Conservation (phyloP, 2,113 vertebrate species). For the Ptilorrhoa leucosticta region DNA sequence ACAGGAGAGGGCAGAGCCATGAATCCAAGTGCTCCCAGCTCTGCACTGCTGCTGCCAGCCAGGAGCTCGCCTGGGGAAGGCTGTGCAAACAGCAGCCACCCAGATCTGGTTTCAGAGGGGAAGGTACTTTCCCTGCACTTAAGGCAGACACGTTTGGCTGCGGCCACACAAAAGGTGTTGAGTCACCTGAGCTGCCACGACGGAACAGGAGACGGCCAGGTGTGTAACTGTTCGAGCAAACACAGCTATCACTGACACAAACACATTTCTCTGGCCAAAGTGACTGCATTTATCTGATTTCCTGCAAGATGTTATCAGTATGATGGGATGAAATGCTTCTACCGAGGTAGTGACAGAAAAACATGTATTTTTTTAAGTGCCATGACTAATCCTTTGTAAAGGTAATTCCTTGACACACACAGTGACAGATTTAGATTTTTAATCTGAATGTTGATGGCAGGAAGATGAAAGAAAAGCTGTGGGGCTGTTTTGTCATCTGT, state of each 20-base stretch:
- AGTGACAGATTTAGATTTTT: not conserved
- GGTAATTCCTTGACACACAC: not conserved
- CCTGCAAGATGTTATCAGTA: not conserved
- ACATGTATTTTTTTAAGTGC: not conserved
- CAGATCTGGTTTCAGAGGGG: constrained; percentile 9
- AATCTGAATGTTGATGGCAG: not conserved
- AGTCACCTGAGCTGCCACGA: not conserved
- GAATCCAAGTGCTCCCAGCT: not conserved
- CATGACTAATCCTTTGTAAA: not conserved
- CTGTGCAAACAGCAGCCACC: not conserved
- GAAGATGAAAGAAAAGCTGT: not conserved
- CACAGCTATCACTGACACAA: not conserved
- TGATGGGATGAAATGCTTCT: not conserved
- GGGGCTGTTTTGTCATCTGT: not conserved
- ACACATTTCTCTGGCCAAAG: not conserved
- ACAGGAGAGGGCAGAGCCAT: not conserved
- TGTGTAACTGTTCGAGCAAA: constrained; percentile 31
- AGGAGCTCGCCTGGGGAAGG: not conserved
- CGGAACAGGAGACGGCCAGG: constrained; percentile 44
- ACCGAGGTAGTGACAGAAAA: accelerated
- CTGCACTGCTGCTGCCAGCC: not conserved
- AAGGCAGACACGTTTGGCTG: not conserved
- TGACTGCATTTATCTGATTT: not conserved
- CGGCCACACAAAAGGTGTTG: constrained; percentile 33
- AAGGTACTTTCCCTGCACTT: constrained; percentile 6